Conservation (phyloP, 2,797 vertebrate species). For the Ptychadena robeensis region DNA sequence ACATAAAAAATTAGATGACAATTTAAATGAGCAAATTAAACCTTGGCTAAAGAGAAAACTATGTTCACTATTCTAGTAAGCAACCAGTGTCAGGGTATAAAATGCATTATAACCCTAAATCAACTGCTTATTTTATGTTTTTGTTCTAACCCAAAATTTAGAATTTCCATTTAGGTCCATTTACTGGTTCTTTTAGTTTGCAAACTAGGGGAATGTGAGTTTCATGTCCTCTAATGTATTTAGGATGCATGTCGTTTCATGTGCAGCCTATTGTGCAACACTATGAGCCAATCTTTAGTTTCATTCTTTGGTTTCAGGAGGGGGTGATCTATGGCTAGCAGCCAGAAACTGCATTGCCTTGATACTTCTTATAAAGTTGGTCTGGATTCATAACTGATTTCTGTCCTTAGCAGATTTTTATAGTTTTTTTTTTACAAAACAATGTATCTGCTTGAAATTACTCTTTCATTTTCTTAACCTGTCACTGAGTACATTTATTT, state of each 20-base stretch:
- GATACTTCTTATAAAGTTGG: constrained; percentile 69
- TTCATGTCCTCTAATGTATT: background rate
- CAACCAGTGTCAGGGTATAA: background rate
- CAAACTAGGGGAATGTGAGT: background rate
- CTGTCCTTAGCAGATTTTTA: constrained; percentile 64
- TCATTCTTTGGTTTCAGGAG: constrained; percentile 34
- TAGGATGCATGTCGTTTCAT: constrained; percentile 32
- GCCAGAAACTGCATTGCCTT: constrained; percentile 70
- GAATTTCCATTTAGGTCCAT: background rate
- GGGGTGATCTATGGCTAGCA: constrained; percentile 61
- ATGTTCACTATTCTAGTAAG: too few species aligned
- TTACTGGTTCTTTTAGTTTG: background rate
- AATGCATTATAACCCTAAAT: background rate
- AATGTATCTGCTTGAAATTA: constrained; percentile 64
- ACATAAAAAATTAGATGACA: background rate
- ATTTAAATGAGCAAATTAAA: too few species aligned
- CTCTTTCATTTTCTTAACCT: constrained; percentile 14
- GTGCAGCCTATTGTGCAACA: constrained; percentile 36
- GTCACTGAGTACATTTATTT: background rate
- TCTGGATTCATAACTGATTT: constrained; percentile 63
- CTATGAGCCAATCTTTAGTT: constrained; percentile 22
- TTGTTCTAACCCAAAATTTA: background rate
- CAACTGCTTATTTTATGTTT: background rate
- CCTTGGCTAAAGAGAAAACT: too few species aligned
- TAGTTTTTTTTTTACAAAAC: constrained; percentile 54